Evolutionary conservation across 2,113 vertebrate genomes (phyloP).

Genomic region (Neolamprologus fasciatus): DNA sequence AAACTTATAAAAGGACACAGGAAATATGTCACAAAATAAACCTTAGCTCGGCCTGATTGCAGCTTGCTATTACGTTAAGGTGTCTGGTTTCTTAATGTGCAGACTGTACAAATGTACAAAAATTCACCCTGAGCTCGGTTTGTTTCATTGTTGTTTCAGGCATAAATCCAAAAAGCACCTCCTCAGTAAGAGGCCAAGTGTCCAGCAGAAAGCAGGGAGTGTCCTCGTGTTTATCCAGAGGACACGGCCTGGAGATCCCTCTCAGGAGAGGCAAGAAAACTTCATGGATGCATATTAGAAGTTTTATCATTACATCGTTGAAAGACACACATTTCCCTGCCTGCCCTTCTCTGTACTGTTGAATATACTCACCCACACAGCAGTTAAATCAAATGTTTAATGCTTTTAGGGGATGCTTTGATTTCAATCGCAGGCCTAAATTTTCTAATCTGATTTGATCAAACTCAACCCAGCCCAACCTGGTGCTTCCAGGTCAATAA

Average conservation of each 20-base stretch:
- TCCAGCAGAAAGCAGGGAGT: constrained; percentile 56
- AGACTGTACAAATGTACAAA: accelerated
- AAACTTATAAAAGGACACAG: neutral
- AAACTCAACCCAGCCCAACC: neutral
- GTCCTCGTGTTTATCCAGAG: constrained; percentile 56
- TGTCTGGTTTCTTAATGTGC: neutral
- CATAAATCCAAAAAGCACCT: constrained; percentile 75
- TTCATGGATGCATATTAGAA: neutral
- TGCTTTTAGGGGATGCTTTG: neutral
- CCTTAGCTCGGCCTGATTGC: neutral
- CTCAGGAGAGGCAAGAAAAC: constrained; percentile 47
- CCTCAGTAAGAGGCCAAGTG: constrained; percentile 53
- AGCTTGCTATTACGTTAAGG: neutral
- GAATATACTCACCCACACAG: neutral
- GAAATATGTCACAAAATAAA: neutral
- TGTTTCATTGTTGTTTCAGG: constrained; percentile 58
- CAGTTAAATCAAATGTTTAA: neutral
- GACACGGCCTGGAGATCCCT: constrained; percentile 55
- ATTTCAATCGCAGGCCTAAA: neutral
- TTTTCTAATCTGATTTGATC: neutral
- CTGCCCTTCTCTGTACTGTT: neutral
- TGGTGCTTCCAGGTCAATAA: neutral
- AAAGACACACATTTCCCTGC: neutral
- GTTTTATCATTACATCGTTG: neutral
- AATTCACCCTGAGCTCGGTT: neutral